Base-by-base conservation (phyloP, 2,113 vertebrate genomes). In the Amblyopsis rosae region DNA sequence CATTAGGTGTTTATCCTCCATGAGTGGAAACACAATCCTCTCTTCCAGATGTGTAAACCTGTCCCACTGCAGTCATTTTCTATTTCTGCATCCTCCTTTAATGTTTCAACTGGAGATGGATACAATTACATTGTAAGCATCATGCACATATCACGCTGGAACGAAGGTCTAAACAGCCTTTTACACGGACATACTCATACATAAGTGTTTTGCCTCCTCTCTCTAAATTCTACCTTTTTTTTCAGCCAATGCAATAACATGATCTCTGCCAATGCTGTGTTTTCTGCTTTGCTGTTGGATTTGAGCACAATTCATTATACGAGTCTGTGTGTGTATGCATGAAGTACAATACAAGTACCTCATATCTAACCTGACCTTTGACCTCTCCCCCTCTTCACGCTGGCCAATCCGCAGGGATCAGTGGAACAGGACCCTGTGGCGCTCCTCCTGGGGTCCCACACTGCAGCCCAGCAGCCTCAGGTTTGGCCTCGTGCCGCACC, bases 341-440 rank as follows among this genome's bases (percentile, higher is more conserved):
- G 32, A 26, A 26, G 26, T 26, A 26, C 26, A 26, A 26, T 48
- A 33, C 66, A 9, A 61, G 53, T 51, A 53, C 49, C 68, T 77
- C 66, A 75, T 84, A 26, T 87, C 33, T 92, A 88, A 90, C 62
- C 75, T 92, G 68, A 81, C 78, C 70, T 88, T 81, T 91, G 90
- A 77, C 75, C 73, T 65, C 71, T 82, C 84, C 59, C 47, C 51
- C 70, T 70, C 86, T 79, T 85, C 62, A 75, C 77, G 85, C 88
- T 83, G 84, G 69, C 79, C 63, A 50, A 69, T 62, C 77, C 53
- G 73, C 89, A 96, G 94, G 94, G 83, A 87, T 90, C 87, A 77
- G 89, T 56, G 82, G 94, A 95, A 0, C 93, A 94, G 82, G 92
- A 91, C 56, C 88, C 91, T 0, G 83, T 92, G 76, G 80, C 92